Percentiles rank a stretch among this genome's conserved stretches.
Conservation (phyloP, 2,113 vertebrate genomes). For the Urocitellus parryii region DNA sequence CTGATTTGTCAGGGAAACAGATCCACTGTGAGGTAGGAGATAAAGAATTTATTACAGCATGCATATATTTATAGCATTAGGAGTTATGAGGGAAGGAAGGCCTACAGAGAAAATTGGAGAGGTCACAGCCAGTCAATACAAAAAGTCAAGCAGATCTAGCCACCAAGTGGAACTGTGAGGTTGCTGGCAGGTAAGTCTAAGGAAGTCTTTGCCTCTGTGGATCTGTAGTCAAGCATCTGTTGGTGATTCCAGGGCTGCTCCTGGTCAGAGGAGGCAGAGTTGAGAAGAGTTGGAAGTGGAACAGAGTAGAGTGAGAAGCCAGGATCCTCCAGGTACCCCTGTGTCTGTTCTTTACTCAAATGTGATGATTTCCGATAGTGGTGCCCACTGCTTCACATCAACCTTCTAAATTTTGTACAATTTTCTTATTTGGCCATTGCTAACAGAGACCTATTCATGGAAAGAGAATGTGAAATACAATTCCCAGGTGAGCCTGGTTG, state of each 20-base stretch:
- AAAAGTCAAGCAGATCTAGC: neutral
- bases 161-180: neutral
- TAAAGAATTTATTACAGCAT: neutral
- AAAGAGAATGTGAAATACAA: neutral
- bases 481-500: neutral
- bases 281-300: neutral
- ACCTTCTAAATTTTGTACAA: neutral
- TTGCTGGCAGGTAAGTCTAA: neutral
- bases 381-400: neutral
- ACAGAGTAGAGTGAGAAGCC: neutral
- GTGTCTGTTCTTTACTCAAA: neutral
- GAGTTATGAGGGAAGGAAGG: neutral
- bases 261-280: neutral
- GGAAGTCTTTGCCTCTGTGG: neutral
- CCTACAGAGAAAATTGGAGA: neutral
- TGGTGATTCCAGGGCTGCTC: neutral
- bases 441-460: neutral
- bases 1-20: neutral
- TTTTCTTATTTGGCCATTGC: neutral
- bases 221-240: neutral
- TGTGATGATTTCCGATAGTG: neutral
- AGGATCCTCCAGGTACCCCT: neutral
- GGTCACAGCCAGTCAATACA: neutral
- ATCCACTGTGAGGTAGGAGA: neutral
- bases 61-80: neutral